Base-by-base conservation (phyloP, 2,797 vertebrate genomes). In the Falco cherrug region DNA sequence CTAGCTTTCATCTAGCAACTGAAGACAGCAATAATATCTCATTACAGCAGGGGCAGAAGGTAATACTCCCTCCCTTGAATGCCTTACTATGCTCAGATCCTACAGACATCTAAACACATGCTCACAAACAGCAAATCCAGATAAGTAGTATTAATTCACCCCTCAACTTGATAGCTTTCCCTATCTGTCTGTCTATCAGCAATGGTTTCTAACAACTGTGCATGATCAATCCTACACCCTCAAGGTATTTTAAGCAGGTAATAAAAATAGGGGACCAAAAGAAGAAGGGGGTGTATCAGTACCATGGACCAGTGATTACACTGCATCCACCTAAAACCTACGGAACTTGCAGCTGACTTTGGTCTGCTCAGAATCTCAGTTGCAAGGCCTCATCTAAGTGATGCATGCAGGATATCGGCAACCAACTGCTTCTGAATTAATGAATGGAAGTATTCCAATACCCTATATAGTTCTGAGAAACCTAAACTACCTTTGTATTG, bases 11-110 rank as follows among this genome's bases (percentile, higher is more conserved):
- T 25, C 37, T 56, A 76, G 41, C 29, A 89, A 73, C 53, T 85
- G 79, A 67, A 90, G 90, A 57, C 8, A 91, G 61, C 47, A 94
- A 29, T 53, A 83, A 70, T 4, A 54, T 45, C 61, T 87, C 81
- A 48, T 18, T 87, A 75, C 71, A 83, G 63, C 4, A 75, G 31
- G 64, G 31, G 47, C 65, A 93, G 83, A 88, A 79, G 37, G 61
- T 41, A 81, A 95, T 13, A 74, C 17, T 69, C 50, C 39, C 4
- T 80, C 28, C 65, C 51, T 22, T 33, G 35, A 87, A 24, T 68
- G 80, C 28, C 31, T 51, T 41, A 67, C 21, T 35, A 45, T 2
- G 3, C 47, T 86, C 64, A 76, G 37, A 90, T 19, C 53, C 37
- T 68, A 50, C 48, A 87, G 50, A 80, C 53, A 54, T 54, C 65